Conservation (phyloP, 2,888 invertebrate species). For the Caenorhabditis sp. region DNA sequence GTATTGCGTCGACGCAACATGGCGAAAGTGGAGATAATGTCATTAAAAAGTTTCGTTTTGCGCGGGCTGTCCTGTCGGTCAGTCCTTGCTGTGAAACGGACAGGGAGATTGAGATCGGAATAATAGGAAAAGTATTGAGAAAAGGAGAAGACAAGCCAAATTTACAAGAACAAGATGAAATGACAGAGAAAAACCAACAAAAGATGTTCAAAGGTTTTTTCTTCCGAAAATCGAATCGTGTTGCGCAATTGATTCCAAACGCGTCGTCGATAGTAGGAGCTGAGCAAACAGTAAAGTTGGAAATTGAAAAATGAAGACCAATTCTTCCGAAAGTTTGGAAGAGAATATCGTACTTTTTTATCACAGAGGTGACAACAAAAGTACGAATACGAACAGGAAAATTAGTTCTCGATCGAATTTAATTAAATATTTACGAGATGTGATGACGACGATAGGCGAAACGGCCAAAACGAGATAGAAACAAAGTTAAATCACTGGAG, state of each 20-base stretch:
- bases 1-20: conserved; percentile 43
- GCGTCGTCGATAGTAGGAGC: conserved; percentile 5
- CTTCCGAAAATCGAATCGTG: conserved; percentile 28
- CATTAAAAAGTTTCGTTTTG: conserved; percentile 57
- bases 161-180: conserved; percentile 34
- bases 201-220: conserved; percentile 27
- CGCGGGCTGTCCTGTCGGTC: conserved; percentile 10
- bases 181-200: conserved; percentile 17
- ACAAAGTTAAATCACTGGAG: background rate
- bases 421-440: background rate
- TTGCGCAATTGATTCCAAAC: conserved; percentile 50
- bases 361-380: background rate
- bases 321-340: background rate
- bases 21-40: conserved; percentile 57
- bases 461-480: background rate
- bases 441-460: background rate
- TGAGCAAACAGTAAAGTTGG: conserved; percentile 39
- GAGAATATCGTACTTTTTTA: background rate
- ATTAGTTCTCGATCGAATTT: conserved; percentile 1
- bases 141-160: conserved; percentile 10
- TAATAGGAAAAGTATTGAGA: conserved; percentile 7
- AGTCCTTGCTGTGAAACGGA: conserved; percentile 12
- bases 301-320: conserved; percentile 2
- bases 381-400: background rate
- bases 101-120: conserved; percentile 44